Conservation (phyloP, 2,113 vertebrate species). For the Hippocampus abdominalis region DNA sequence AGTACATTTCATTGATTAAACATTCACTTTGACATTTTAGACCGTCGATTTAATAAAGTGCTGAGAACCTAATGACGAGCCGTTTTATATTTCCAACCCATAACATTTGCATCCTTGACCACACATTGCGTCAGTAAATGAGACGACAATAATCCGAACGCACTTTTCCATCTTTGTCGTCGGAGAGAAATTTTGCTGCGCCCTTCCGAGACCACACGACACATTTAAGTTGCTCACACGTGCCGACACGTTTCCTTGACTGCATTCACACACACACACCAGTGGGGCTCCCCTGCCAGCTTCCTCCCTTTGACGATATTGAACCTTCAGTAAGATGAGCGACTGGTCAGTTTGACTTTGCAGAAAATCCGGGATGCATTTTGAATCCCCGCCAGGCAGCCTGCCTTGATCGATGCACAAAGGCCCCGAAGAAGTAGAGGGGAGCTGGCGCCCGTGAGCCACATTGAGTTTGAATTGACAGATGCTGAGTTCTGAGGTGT, state of each 20-base stretch:
- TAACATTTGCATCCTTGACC: neutral
- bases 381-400: conserved; percentile 38
- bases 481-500: conserved; percentile 43
- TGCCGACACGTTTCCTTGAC: neutral
- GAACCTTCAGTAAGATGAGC: conserved; percentile 33
- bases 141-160: neutral
- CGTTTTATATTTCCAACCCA: neutral
- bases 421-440: conserved; percentile 48
- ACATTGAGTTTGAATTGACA: conserved; percentile 52
- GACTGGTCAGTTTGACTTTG: conserved; percentile 59
- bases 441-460: conserved; percentile 51
- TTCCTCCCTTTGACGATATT: conserved; percentile 29
- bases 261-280: neutral
- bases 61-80: too few relatives aligned
- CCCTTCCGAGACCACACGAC: neutral
- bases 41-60: too few relatives aligned
- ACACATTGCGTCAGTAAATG: neutral
- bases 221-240: neutral
- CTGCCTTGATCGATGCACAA: conserved; percentile 59
- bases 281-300: conserved; percentile 13
- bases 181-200: neutral
- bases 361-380: conserved; percentile 54
- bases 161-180: neutral
- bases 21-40: too few relatives aligned
- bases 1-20: too few relatives aligned